Base-by-base conservation (phyloP, 2,113 vertebrate genomes). In the Mionectes macconnelli region DNA sequence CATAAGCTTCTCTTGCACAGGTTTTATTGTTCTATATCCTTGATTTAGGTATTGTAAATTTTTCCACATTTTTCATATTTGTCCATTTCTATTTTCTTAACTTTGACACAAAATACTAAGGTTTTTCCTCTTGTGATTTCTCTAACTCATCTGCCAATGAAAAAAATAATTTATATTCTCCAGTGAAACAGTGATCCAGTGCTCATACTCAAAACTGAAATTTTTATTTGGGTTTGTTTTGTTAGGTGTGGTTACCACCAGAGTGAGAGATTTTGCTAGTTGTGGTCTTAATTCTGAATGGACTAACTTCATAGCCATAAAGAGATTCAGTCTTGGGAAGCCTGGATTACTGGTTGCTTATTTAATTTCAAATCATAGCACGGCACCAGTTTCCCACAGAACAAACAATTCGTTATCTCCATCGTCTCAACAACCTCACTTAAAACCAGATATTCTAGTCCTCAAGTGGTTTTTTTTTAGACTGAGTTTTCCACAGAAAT, bases 391-490 rank as follows among this genome's bases (percentile, higher is more conserved):
- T 90, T 74, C 42, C 63, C 70, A 62, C 17, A 86, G 52, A 92
- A 88, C 86, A 94, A 94, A 90, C 10, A 93, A 28, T 62, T 53
- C 27, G 45, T 74, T 80, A 95, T 95, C 94, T 93, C 28, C 63
- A 1, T 40, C 33, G 67, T 92, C 83, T 95, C 88, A 73, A 88
- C 0, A 94, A 68, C 42, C 68, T 67, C 76, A 55, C 79, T 93
- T 90, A 57, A 90, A 92, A 69, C 31, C 59, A 95, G 47, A 50
- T 70, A 92, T 21, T 85, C 79, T 27, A 55, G 55, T 60, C 44
- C n/a, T 93, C 44, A 82, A 93, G 90, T 84, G 64, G 0, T 14
- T 21, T 70, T 86, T 20, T 53, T 70, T 40, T 8, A 30, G 20
- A 49, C 37, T 27, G 37, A n/a, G 17, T 47, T 70, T 66, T 81